Evolutionary conservation across 2,797 vertebrate genomes (phyloP).

Genomic region (Sebastes cheni): DNA sequence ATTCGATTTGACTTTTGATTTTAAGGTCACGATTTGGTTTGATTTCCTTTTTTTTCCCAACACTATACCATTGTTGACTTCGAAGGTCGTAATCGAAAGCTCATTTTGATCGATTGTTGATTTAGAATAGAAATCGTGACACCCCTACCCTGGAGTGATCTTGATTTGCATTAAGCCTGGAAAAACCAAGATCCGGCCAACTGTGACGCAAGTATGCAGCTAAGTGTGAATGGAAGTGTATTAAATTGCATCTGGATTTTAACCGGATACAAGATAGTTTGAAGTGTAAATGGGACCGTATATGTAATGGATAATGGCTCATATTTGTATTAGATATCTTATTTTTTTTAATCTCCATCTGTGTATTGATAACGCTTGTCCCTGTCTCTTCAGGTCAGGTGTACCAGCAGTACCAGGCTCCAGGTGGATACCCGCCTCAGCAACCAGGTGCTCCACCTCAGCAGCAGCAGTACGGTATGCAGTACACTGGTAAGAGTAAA

Average conservation of each 20-base stretch:
- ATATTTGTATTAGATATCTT: not conserved
- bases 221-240: not conserved
- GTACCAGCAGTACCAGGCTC: constrained; percentile 96
- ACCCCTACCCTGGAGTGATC: not conserved
- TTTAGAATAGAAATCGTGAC: too few relatives aligned
- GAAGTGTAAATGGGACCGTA: not conserved
- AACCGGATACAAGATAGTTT: not conserved
- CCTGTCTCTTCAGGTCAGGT: constrained; percentile 87
- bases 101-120: too few relatives aligned
- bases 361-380: not conserved
- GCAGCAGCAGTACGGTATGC: constrained; percentile 93
- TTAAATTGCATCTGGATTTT: not conserved
- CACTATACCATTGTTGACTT: too few relatives aligned
- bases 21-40: too few relatives aligned
- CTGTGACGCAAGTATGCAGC: not conserved
- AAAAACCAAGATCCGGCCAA: not conserved
- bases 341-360: not conserved
- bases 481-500: constrained; percentile 92
- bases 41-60: too few relatives aligned
- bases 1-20: too few relatives aligned
- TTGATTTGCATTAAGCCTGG: not conserved
- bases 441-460: constrained; percentile 82
- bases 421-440: constrained; percentile 93
- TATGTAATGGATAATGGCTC: not conserved
- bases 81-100: too few relatives aligned